Base-by-base conservation (phyloP, 2,888 invertebrate species). In the Hypercompe scribonia region DNA sequence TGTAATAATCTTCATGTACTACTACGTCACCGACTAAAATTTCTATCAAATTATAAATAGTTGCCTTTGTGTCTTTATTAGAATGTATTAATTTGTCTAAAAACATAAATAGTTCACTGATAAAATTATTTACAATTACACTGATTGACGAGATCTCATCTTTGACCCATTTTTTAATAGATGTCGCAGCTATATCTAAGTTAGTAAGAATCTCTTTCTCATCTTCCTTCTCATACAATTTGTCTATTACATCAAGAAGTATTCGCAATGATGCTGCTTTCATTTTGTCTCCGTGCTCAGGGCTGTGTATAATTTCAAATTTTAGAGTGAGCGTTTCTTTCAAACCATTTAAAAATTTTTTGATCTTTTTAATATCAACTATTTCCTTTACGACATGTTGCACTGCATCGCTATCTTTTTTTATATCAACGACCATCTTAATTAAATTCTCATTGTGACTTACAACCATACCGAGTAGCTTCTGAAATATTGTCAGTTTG, bases 221-320 rank as follows among this genome's bases (percentile, higher is more conserved):
- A 33, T 71, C 34, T 33, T 66, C 65, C 54, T 31, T 33, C 61
- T 71, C 65, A 39, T 33, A 42, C 42, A 58, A 71, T 66, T 36
- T 36, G n/a, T 71, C 71, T 66, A 71, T 42, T n/a, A 66, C 18
- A 11, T 71, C 42, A 7, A 71, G 39, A 15, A 71, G 54, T 1
- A 58, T 39, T 42, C 71, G n/a, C 8, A 71, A 13, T 42, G 54
- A 28, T 39, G 58, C 65, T 11, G 58, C 65, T 42, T 65, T 65
- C 1, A 65, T 33, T 66, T 54, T 65, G 8, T 65, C 64, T 54
- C 4, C 21, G 2, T 65, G 10, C 7, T 31, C 24, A 24, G 61
- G 69, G 21, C 21, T 28, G 28, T 69, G 31, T 61, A 69, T 42
- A 42, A 69, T 69, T 13, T 61, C 61, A 69, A 58, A 69, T 42